Evolutionary conservation across 53 echinoderm and acorn worm species (phyloP).

Genomic region (Antedon mediterranea): DNA sequence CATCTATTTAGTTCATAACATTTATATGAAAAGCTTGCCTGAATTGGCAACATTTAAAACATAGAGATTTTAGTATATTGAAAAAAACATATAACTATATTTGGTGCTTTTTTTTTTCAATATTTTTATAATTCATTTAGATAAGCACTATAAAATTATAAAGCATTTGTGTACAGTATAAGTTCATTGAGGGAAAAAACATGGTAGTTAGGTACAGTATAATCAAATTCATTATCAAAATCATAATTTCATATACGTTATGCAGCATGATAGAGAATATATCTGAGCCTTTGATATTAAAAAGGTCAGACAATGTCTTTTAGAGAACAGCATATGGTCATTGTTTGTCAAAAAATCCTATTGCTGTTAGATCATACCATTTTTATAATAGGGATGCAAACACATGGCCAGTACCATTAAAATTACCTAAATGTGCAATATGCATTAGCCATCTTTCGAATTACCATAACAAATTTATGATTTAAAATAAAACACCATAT

Average conservation of each 20-base stretch:
- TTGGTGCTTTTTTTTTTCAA: background rate
- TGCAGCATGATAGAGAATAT: background rate
- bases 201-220: background rate
- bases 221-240: background rate
- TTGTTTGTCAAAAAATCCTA: background rate
- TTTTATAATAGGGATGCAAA: background rate
- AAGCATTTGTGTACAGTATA: background rate
- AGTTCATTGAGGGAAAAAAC: background rate
- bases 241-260: background rate
- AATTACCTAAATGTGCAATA: background rate
- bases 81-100: no score
- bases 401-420: background rate
- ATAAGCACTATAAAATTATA: background rate
- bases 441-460: background rate
- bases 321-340: background rate
- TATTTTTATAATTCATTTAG: background rate
- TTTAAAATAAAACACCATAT: conserved; percentile 1
- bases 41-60: no score
- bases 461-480: background rate
- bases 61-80: no score
- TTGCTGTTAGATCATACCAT: background rate
- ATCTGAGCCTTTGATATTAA: background rate
- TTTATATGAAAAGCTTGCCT: no score
- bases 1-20: no score
- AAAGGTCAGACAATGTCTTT: background rate